Percentiles rank a stretch among this genome's conserved stretches.
Evolutionary conservation across 2,113 vertebrate species (phyloP).

Genomic region (Clarias magur): DNA sequence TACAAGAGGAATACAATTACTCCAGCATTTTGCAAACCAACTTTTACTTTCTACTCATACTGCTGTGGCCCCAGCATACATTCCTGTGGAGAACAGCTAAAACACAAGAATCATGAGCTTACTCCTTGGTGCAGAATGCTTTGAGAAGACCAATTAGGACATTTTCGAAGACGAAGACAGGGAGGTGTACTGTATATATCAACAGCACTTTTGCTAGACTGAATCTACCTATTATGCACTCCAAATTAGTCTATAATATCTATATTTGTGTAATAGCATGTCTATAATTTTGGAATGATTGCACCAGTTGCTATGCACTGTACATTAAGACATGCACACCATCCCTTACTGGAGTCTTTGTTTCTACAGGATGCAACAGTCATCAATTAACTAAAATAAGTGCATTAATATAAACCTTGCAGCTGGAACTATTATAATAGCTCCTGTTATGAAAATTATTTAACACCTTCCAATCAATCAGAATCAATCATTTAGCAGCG

Average conservation of each 20-base stretch:
- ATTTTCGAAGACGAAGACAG: no score
- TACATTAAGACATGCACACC: neutral
- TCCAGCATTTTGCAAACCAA: neutral
- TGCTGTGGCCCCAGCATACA: no score
- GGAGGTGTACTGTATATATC: no score
- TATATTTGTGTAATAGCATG: neutral
- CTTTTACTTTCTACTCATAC: neutral
- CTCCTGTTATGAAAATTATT: neutral
- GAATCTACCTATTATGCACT: neutral
- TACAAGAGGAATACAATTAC: neutral
- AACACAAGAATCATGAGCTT: no score
- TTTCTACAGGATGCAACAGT: neutral
- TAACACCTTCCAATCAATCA: neutral
- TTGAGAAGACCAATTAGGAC: no score
- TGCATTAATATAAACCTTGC: neutral
- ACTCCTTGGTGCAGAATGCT: no score
- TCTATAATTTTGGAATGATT: neutral
- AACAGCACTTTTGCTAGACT: neutral
- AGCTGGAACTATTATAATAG: neutral
- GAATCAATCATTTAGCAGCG: neutral
- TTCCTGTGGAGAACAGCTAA: no score
- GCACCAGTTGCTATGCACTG: neutral
- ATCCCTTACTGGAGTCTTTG: neutral
- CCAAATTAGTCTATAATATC: neutral
- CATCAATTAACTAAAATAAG: neutral